Evolutionary conservation across 2,797 vertebrate species (phyloP), one percentile per base, ranked within the genome.

Genomic region (Protonibea diacanthus): DNA sequence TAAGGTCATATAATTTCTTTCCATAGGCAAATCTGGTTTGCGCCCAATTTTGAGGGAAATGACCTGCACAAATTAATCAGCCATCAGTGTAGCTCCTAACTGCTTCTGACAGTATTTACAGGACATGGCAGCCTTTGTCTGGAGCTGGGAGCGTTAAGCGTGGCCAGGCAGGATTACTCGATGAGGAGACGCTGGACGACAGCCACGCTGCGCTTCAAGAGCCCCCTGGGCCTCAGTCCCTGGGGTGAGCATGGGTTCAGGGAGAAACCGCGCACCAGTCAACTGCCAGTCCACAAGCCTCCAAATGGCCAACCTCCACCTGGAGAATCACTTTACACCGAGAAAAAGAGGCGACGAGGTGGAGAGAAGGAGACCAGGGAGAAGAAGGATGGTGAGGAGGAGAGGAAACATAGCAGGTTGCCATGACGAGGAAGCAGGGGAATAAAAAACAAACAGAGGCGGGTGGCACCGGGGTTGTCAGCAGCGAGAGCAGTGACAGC

Each of bases 361-460:
- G 86, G 79, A 84, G 85, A 84, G 81, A 83, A 58, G 55, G 75
- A 83, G 83, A 86, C 74, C 69, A 52, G 74, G 57, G 72, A 86
- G 76, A 78, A 83, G 80, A 85, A 88, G 78, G 82, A 88, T 85
- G 87, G 90, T 55, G 84, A 81, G 72, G 78, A 82, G 75, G 71
- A 84, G 76, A 91, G 79, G 80, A 91, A 92, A 90, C 82, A 77
- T 72, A 86, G 80, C 60, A 82, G 80, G 93, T 95, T 94, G 88
- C 92, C 92, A 95, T 94, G 93, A 87, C 91, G 74, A 94, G 86
- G 74, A 90, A 92, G 78, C 73, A 56, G 74, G 72, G 81, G 87
- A 92, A 85, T 89, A 85, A 92, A 94, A 93, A 87, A 93, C 85
- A 93, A 94, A 94, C 89, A 93, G 75, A 86, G 82, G 89, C 81